Base-by-base conservation (phyloP, 2,113 vertebrate species). In the Podocnemis expansa region DNA sequence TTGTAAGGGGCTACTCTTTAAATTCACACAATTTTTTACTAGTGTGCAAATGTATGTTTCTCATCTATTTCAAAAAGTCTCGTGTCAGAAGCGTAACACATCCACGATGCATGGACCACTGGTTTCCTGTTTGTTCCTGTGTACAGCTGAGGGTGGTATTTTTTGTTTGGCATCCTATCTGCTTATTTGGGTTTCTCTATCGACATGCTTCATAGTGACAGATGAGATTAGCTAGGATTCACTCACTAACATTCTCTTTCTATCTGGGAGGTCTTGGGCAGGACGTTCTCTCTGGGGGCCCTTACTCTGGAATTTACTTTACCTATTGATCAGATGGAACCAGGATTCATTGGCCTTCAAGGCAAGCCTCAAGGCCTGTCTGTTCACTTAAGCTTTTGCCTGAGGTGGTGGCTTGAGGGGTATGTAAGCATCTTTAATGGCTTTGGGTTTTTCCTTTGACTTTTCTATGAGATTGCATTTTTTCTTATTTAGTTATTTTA, bases 151-250 rank as follows among this genome's bases (percentile, higher is more conserved):
- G 47, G 27, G 80, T 63, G 63, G 34, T 91, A 88, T 86, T 90
- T 96, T 81, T 82, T 16, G 88, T 52, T 94, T 70, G 60, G 34
- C 55, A 89, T 94, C 89, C 87, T 85, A 63, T 70, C 89, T 95
- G 54, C 2, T 1, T 7, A 38, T 34, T 19, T 16, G 54, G 87
- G 89, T 93, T 78, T 12, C 91, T 87, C 82, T 60, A 73, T 96
- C 87, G 55, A 56, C 67, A 11, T 88, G 82, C 54, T 63, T 76
- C 21, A 5, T 55, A 91, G 88, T 52, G 93, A 95, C 80, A 87
- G 88, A 29, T 84, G 80, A 80, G 94, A 96, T 96, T 94, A 96
- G 84, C 82, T 70, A 85, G 86, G 88, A 63, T 91, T 94, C 81
- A 25, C 78, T 87, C 0, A 0, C 5, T 60, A 55, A 1, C 82